A percentile compares a stretch with the other conserved stretches of the same genome.
These are phyloP conservation scores for Pachycephala philippinensis DNA, from an alignment of 2,113 vertebrate genomes.

Conservation along the genomic window DNA sequence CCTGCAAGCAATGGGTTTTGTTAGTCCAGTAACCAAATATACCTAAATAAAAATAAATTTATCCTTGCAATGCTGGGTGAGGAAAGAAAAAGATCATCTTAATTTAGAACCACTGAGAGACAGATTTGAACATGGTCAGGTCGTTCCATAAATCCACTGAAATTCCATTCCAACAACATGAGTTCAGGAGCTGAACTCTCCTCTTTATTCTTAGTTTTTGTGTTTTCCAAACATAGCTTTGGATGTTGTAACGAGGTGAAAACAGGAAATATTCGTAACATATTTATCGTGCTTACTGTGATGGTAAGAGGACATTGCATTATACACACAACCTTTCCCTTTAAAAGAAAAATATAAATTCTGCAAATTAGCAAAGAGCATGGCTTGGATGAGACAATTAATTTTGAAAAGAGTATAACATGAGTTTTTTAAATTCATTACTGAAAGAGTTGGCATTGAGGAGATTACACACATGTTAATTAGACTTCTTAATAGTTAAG, in stretches of 20 bases:
- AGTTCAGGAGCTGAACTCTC: not conserved
- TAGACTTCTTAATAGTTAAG: not conserved
- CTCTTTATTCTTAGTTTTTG: not conserved
- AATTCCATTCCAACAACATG: not conserved
- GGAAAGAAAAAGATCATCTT: not conserved
- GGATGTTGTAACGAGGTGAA: not conserved
- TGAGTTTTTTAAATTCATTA: not conserved
- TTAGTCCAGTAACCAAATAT: not conserved
- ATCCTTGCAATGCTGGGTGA: not conserved
- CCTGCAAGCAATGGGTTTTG: not conserved
- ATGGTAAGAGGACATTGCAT: not conserved
- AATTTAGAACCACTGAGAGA: not conserved
- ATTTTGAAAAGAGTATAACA: not conserved
- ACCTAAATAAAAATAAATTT: not conserved
- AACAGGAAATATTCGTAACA: not conserved
- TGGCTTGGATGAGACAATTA: not conserved
- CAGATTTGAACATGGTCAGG: not conserved
- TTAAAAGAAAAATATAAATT: not conserved
- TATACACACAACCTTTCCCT: not conserved
- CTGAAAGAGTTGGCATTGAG: not conserved
- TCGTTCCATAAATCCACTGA: not conserved
- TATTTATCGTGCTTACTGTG: not conserved
- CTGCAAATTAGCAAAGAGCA: not conserved
- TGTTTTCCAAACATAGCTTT: not conserved
- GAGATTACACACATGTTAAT: not conserved